Evolutionary conservation across 2,797 vertebrate genomes (phyloP), one percentile per base, ranked within the genome.

Genomic region (Phalanger gymnotis): DNA sequence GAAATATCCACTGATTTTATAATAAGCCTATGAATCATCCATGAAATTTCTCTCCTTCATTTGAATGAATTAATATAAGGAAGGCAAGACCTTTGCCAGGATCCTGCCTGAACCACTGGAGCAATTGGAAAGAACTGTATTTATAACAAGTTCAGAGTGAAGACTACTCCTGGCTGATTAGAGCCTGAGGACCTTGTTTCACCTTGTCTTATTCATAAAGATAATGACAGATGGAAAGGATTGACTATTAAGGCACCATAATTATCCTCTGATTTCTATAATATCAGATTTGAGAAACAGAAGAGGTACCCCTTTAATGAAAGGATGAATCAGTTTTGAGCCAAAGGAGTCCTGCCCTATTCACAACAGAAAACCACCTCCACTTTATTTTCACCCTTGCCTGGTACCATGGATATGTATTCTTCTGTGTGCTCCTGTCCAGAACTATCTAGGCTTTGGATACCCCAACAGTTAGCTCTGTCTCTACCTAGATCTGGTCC

Each of bases 21-120:
- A 94, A 27, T 58, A 90, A 90, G 31, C 92, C n/a, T 13, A 25
- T 95, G 94, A 97, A 95, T 96, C 92, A 90, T 91, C 91, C 93
- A 2, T 34, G 12, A 52, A 93, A 25, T 1, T 90, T 66, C 53
- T 53, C 0, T 2, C 0, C 40, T 0, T 0, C 0, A 27, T 34
- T 0, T 0, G 3, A 25, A 3, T 0, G 0, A 10, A 54, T 34
- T 47, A 95, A 47, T 19, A 30, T 90, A 53, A 93, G 27, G 28
- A 81, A 30, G 2, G 1, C 10, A 30, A 58, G 92, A 0, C 5
- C 14, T 81, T 93, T 30, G 52, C 40, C 22, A 2, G 90, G 27
- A 54, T 58, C 13, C 53, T 92, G 94, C 28, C 30, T 31, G n/a
- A 61, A 90, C 91, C 87, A 90, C 2, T 92, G 90, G 51, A 93